Percentiles rank a stretch among this genome's conserved stretches.
These are phyloP conservation scores for Odontothrips loti DNA, from an alignment of 2,888 invertebrate species.

Conservation along the genomic window DNA sequence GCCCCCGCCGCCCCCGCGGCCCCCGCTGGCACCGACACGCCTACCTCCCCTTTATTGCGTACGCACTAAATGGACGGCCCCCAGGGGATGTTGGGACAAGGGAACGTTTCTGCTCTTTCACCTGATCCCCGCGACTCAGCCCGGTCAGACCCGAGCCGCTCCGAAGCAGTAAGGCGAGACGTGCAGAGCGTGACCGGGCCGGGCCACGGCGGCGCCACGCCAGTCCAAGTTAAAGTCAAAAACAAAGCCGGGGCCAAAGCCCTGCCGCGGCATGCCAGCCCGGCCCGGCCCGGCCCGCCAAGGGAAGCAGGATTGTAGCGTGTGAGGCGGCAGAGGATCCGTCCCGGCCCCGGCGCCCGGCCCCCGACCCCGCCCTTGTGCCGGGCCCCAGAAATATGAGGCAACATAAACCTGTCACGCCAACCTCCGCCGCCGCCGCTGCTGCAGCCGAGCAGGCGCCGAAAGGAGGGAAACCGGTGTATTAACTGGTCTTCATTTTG, in stretches of 20 bases:
- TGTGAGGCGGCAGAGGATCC: neutral
- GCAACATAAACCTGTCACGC: constrained; percentile 2
- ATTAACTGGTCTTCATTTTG: constrained; percentile 15
- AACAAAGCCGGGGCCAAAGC: neutral
- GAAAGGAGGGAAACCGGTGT: constrained; percentile 9
- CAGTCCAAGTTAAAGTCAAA: neutral
- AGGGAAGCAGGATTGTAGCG: neutral
- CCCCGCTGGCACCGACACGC: neutral
- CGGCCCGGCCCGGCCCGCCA: neutral
- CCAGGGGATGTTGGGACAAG: neutral
- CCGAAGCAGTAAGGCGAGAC: neutral
- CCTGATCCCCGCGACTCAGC: neutral
- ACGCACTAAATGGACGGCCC: constrained; percentile 19
- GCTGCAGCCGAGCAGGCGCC: neutral
- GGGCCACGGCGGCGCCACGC: neutral
- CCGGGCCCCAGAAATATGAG: constrained; percentile 8
- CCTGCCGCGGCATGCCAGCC: too few relatives aligned
- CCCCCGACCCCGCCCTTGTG: neutral
- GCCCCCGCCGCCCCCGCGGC: neutral
- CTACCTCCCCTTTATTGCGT: neutral
- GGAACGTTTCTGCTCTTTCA: neutral
- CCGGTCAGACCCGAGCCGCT: neutral
- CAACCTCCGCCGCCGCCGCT: neutral
- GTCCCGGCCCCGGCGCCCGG: neutral
- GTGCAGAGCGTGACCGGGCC: neutral